Conservation (phyloP, 1,140 invertebrate genomes). For the Drosophila watanabei region DNA sequence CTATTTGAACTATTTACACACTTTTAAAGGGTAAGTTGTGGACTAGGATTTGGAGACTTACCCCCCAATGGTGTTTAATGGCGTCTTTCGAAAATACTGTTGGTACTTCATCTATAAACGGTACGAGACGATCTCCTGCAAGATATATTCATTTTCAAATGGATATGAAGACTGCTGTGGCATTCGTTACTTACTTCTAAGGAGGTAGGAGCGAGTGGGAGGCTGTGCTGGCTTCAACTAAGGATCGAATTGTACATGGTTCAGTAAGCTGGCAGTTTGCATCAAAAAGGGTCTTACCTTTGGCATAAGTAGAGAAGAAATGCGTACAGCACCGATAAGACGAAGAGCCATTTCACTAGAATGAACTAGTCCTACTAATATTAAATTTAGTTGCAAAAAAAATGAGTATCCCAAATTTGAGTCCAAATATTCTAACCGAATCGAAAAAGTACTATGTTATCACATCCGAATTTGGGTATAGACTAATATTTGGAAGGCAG, state of each 20-base stretch:
- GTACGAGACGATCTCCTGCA: slow-evolving; percentile 17
- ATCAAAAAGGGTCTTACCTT: slow-evolving; percentile 8
- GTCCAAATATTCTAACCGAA: slow-evolving; percentile 2
- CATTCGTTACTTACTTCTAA: slow-evolving; percentile 21
- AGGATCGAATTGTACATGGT: neutral
- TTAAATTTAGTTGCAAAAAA: neutral
- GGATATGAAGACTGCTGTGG: no score
- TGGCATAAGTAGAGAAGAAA: neutral
- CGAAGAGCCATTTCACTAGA: slow-evolving; percentile 34
- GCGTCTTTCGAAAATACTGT: slow-evolving; percentile 29
- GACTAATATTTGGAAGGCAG: slow-evolving; percentile 1
- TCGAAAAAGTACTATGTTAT: neutral
- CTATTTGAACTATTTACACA: slow-evolving; percentile 5
- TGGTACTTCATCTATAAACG: slow-evolving; percentile 34
- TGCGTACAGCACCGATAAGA: neutral
- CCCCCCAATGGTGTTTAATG: slow-evolving; percentile 56
- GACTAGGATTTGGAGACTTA: slow-evolving; percentile 19
- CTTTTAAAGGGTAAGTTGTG: neutral
- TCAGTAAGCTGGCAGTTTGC: neutral
- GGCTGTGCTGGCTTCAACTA: neutral
- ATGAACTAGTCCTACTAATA: neutral
- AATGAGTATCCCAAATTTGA: neutral
- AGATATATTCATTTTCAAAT: neutral
- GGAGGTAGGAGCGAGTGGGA: slow-evolving; percentile 7
- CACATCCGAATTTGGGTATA: neutral